Evolutionary conservation across 2,888 invertebrate genomes (phyloP), one percentile per base, ranked within the genome.

Genomic region (Octodonta nipae): DNA sequence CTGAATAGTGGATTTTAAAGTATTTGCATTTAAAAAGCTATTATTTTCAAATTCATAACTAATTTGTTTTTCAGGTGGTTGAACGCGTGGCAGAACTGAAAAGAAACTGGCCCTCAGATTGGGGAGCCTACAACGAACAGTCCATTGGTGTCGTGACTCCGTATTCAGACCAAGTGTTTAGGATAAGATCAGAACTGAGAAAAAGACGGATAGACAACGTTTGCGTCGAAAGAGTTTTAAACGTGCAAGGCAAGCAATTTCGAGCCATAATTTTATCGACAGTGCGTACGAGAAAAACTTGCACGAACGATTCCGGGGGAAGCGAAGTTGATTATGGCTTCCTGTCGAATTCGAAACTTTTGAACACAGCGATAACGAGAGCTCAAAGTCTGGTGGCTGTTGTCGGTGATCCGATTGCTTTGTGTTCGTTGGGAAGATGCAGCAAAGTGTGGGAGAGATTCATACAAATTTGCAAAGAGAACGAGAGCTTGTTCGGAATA

Each of bases 161-260:
- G 1, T 87, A 86, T 56, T 72, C 80, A 1, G 86, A 86, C 60
- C 87, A 87, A 65, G 73, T 73, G 3, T 72, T 75, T 45, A 67
- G 79, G 40, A 83, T 87, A 40, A 69, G 86, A 35, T 72, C 73
- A 15, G 84, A 84, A 49, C 58, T 87, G 33, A 65, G 84, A 14
- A 82, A 82, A 51, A 68, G 76, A 4, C 68, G 76, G 15, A 68
- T 86, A 60, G 72, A 71, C 41, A 76, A 77, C 35, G 78, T 86
- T 26, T 79, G 81, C 7, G 86, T 86, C 2, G 86, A 86, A 52
- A 64, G 85, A 36, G 84, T 86, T 3, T 64, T 83, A 7, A 86
- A 86, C 59, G 84, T 85, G 1, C 86, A 86, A 64, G 86, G 86
- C 52, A 87, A 86, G 53, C 85, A 87, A 60, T 87, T 85, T 54